Conservation (phyloP, 2,888 invertebrate genomes). For the Vanessa cardui region DNA sequence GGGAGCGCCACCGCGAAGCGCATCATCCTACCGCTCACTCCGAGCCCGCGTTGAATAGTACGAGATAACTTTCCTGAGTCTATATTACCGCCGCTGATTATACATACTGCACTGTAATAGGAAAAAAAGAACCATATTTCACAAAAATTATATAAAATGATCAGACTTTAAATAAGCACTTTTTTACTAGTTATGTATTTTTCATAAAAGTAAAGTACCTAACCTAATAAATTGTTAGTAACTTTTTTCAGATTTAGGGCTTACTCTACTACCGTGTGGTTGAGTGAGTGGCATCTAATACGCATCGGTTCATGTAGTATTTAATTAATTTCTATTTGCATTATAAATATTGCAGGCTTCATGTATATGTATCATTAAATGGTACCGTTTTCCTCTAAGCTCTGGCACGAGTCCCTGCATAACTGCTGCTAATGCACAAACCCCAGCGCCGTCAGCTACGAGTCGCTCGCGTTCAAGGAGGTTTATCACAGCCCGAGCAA, state of each 20-base stretch:
- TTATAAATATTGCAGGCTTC: too few relatives aligned
- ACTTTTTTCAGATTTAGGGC: too few relatives aligned
- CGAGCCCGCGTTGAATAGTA: constrained; percentile 89
- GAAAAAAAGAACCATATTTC: background rate
- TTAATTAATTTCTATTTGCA: too few relatives aligned
- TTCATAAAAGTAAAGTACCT: too few relatives aligned
- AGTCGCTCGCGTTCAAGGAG: constrained; percentile 88
- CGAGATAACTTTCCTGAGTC: constrained; percentile 90
- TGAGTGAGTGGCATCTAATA: too few relatives aligned
- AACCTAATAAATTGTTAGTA: too few relatives aligned
- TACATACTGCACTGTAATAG: constrained; percentile 85
- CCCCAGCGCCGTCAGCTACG: constrained; percentile 92
- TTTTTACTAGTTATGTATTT: too few relatives aligned
- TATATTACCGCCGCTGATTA: constrained; percentile 91
- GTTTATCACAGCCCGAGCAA: constrained; percentile 86
- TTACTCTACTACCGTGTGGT: too few relatives aligned
- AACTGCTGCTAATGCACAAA: constrained; percentile 88
- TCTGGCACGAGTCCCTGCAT: constrained; percentile 88
- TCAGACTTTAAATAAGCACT: too few relatives aligned
- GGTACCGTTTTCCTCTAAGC: constrained; percentile 87
- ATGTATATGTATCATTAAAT: background rate
- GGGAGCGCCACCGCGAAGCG: constrained; percentile 88
- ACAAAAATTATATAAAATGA: too few relatives aligned
- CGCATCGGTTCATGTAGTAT: too few relatives aligned
- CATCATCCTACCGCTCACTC: constrained; percentile 87